Evolutionary conservation across 2,888 invertebrate genomes (phyloP).

Genomic region (Plemyria rubiginata): DNA sequence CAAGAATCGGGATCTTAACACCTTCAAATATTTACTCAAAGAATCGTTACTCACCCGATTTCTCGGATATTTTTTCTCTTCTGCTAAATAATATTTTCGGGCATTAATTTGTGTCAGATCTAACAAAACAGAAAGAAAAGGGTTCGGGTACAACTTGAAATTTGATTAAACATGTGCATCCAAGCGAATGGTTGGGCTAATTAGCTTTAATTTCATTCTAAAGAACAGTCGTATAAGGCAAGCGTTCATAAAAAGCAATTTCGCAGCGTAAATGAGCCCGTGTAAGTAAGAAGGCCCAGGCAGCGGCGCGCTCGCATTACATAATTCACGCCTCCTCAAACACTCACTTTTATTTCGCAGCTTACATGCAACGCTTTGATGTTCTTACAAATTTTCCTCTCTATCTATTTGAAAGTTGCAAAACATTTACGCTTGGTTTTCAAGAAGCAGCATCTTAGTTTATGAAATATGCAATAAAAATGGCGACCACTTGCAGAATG

Average conservation of each 20-base stretch:
- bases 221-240: constrained; percentile 50
- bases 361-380: constrained; percentile 54
- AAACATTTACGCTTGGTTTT: constrained; percentile 23
- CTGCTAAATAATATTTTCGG: constrained; percentile 25
- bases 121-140: constrained; percentile 20
- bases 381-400: constrained; percentile 53
- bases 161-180: constrained; percentile 32
- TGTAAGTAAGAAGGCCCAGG: constrained; percentile 41
- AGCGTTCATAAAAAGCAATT: constrained; percentile 51
- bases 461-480: too few relatives aligned
- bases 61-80: constrained; percentile 15
- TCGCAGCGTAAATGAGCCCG: constrained; percentile 51
- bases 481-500: too few relatives aligned
- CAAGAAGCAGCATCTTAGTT: neutral
- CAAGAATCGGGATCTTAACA: constrained; percentile 43
- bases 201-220: constrained; percentile 46
- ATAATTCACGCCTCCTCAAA: constrained; percentile 60
- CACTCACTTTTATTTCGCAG: constrained; percentile 60
- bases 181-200: constrained; percentile 31
- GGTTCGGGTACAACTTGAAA: constrained; percentile 12
- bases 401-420: constrained; percentile 49
- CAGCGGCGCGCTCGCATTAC: constrained; percentile 49
- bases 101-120: constrained; percentile 7
- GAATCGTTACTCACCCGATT: constrained; percentile 34
- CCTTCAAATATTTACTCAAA: constrained; percentile 41